Evolutionary conservation across 2,888 invertebrate species (phyloP).

Genomic region (Plebejus anna): DNA sequence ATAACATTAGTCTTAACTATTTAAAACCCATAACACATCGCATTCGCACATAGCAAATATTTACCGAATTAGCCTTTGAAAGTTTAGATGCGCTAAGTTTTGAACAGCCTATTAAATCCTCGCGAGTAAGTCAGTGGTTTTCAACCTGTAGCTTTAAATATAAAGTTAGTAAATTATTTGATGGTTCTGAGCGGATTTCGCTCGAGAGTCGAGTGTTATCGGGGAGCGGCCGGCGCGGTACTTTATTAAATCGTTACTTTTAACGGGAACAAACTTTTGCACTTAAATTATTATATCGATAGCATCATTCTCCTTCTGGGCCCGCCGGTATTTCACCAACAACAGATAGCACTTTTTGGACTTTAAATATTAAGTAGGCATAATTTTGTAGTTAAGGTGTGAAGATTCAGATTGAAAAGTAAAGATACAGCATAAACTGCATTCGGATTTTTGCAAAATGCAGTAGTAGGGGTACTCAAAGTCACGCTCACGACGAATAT

Average conservation of each 20-base stretch:
- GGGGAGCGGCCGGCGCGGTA: constrained; percentile 5
- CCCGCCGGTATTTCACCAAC: not conserved
- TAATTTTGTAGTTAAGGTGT: not conserved
- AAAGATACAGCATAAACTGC: not conserved
- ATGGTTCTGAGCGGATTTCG: not conserved
- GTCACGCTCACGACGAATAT: too few species aligned
- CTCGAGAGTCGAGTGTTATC: not conserved
- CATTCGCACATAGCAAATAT: not conserved
- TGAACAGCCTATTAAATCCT: not conserved
- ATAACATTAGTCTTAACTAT: too few species aligned
- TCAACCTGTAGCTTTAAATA: constrained; percentile 13
- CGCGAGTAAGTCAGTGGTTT: not conserved
- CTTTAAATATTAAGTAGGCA: not conserved
- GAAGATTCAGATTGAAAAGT: not conserved
- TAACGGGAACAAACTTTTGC: constrained; percentile 17
- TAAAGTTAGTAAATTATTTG: constrained; percentile 10
- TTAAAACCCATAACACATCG: too few species aligned
- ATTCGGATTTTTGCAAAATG: not conserved
- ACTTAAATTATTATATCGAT: constrained; percentile 14
- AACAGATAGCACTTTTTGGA: not conserved
- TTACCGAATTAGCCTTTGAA: not conserved
- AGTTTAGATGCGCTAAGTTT: not conserved
- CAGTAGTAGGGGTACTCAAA: too few species aligned
- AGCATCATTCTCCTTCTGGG: not conserved
- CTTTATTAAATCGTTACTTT: constrained; percentile 20